Conservation (phyloP, 2,113 vertebrate species). For the human (Homo sapiens) region GRCh38 chr5:65970501-65971000, state of each 20-base stretch:
- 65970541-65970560: background rate
- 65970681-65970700: background rate
- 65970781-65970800: background rate
- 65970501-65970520: background rate
- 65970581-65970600: background rate
- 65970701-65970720: background rate
- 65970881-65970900: background rate
- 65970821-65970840: background rate
- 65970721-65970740: background rate
- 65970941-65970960: background rate
- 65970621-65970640: background rate
- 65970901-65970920: background rate
- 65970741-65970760: background rate
- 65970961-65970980: background rate
- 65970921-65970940: background rate
- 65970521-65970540: background rate
- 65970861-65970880: background rate
- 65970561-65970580: background rate
- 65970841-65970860: background rate
- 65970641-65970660: background rate
- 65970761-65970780: background rate
- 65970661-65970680: background rate
- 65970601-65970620: background rate
- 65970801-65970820: background rate
- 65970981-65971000: background rate